Evolutionary conservation across 2,888 invertebrate genomes (phyloP).

Genomic region (Neoascia interrupta): DNA sequence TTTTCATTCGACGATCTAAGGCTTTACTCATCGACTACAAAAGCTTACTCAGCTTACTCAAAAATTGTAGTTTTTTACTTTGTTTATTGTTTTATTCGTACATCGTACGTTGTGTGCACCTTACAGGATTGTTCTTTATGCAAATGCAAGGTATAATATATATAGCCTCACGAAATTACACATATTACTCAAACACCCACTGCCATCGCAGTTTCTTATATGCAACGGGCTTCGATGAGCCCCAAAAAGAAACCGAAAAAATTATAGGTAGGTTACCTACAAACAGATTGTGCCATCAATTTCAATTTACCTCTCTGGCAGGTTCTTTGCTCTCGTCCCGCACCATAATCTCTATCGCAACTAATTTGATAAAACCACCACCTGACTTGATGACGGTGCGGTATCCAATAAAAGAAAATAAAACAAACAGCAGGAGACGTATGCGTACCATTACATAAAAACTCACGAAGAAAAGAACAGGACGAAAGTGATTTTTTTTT

Average conservation of each 20-base stretch:
- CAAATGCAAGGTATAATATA: constrained; percentile 38
- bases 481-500: constrained; percentile 38
- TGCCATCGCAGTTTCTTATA: background rate
- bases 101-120: too few species aligned
- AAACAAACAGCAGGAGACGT: constrained; percentile 47
- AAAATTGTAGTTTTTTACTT: too few species aligned
- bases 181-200: constrained; percentile 52
- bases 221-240: background rate
- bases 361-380: constrained; percentile 64
- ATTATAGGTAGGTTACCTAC: constrained; percentile 37
- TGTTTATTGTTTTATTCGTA: too few species aligned
- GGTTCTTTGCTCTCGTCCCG: constrained; percentile 7
- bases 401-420: constrained; percentile 50
- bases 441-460: constrained; percentile 14
- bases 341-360: constrained; percentile 53
- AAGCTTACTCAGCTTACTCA: too few species aligned
- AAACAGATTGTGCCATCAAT: constrained; percentile 61
- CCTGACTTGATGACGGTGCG: constrained; percentile 44
- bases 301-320: constrained; percentile 59
- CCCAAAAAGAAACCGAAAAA: constrained; percentile 12
- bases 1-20: too few species aligned
- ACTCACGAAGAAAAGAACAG: background rate
- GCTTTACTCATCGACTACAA: too few species aligned
- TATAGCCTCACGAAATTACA: constrained; percentile 54
- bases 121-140: constrained; percentile 35